Base-by-base conservation (phyloP, 2,888 invertebrate species). In the Microplitis deprimator region DNA sequence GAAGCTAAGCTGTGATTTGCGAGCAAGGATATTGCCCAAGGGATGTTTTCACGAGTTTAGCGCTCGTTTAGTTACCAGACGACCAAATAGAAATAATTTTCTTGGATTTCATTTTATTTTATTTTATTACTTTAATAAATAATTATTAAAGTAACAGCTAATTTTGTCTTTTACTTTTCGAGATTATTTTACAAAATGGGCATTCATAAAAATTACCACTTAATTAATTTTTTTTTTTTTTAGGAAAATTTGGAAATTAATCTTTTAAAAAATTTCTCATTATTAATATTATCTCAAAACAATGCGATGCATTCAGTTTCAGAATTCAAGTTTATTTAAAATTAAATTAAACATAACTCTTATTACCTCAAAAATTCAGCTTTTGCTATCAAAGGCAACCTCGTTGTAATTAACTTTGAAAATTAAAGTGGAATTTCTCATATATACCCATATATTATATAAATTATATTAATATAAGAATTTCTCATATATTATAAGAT, bases 1-100 rank as follows among this genome's bases (percentile, higher is more conserved):
- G 74, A 76, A 83, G 83, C 85, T 88, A 87, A 88, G 88, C 87
- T 83, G 86, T 88, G 88, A 88, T 88, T 88, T 88, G 88, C 86
- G 88, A 88, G 87, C 83, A 77, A 68, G 82, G 84, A 84, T 86
- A 87, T 85, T 87, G 82, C 83, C 77, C 50, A 72, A 73, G 65
- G 77, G 71, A 74, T 79, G 75, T 79, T 77, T 50, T 76, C 77
- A 75, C 64, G 50, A 73, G 75, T 77, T 72, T 78, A 77, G 67
- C 64, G 29, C 20, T 60, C 74, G 68, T 77, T 77, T 77, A 77
- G 77, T 74, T 70, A 68, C 50, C 67, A n/a, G 65, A 50, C 59
- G 59, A 73, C 17, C 20, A 13, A 65, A 29, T 65, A 73, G 16
- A 72, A 61, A 65, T 59, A 71, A 60, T 61, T 71, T 38, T 38